Evolutionary conservation across 2,113 vertebrate genomes (phyloP).

Genomic region (Dascyllus trimaculatus): DNA sequence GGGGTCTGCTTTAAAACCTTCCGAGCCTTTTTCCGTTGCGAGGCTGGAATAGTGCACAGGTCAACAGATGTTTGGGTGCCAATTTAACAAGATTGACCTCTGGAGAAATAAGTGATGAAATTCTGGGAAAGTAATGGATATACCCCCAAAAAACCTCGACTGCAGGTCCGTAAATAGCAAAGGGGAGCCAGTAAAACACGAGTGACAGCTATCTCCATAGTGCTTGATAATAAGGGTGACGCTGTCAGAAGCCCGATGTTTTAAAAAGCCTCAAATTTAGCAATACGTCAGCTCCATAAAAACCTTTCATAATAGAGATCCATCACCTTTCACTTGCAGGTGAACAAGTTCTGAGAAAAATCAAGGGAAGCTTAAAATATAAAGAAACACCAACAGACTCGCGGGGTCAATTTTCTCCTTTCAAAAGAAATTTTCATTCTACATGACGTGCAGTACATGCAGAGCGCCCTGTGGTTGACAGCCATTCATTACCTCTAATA

Average conservation of each 20-base stretch:
- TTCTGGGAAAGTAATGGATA: slow-evolving; percentile 53
- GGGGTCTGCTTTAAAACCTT: slow-evolving; percentile 39
- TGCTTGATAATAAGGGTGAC: slow-evolving; percentile 34
- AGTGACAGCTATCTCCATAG: slow-evolving; percentile 40
- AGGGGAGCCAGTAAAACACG: slow-evolving; percentile 18
- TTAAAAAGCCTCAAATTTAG: not conserved
- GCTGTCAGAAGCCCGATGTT: slow-evolving; percentile 1
- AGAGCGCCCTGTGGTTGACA: slow-evolving; percentile 72
- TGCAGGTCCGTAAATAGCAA: slow-evolving; percentile 42
- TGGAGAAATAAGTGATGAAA: slow-evolving; percentile 51
- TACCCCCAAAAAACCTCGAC: slow-evolving; percentile 10
- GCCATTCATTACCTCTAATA: slow-evolving; percentile 80
- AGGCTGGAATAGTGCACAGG: slow-evolving; percentile 57
- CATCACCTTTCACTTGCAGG: not conserved
- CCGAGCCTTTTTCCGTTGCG: slow-evolving; percentile 10
- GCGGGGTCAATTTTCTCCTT: slow-evolving; percentile 45
- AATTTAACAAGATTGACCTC: slow-evolving; percentile 59
- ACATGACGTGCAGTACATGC: slow-evolving; percentile 61
- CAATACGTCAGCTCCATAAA: not conserved
- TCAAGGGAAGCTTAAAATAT: not conserved
- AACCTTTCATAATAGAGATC: not conserved
- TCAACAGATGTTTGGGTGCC: slow-evolving; percentile 67
- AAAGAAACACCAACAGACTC: slow-evolving; percentile 13
- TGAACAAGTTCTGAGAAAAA: not conserved
- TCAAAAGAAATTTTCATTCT: slow-evolving; percentile 57